Conservation (phyloP, 2,113 vertebrate species). For the Alosa alosa region DNA sequence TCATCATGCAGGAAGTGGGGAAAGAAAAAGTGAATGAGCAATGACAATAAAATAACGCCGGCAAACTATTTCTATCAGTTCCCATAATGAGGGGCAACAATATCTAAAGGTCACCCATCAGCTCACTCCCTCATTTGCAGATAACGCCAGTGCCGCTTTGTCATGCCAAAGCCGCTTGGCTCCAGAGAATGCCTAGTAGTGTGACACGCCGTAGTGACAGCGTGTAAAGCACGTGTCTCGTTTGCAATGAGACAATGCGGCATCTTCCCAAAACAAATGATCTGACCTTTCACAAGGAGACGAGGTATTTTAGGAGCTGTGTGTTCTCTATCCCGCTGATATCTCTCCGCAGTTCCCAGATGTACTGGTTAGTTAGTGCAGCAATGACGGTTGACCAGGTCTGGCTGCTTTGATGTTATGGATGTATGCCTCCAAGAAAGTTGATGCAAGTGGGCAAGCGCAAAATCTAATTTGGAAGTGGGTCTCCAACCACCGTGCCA, state of each 20-base stretch:
- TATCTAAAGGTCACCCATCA: constrained; percentile 18
- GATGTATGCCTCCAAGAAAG: not conserved
- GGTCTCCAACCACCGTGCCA: not conserved
- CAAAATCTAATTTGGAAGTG: not conserved
- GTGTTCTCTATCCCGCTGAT: not conserved
- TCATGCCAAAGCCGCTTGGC: not conserved
- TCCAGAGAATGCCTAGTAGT: not conserved
- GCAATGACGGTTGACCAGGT: not conserved
- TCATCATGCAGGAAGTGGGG: not conserved
- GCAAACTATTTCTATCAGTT: not conserved
- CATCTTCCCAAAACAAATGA: not conserved
- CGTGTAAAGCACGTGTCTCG: not conserved
- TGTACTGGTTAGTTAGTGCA: not conserved
- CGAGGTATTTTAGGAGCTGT: not conserved
- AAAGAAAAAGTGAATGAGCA: not conserved
- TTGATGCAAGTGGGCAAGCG: not conserved
- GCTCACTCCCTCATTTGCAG: not conserved
- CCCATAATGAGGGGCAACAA: constrained; percentile 5
- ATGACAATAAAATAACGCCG: not conserved
- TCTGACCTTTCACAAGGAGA: not conserved
- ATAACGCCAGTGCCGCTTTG: not conserved
- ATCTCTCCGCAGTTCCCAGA: not conserved
- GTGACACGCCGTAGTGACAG: not conserved
- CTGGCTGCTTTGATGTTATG: not conserved
- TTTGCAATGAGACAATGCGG: not conserved